These are phyloP conservation scores for Hapalemur alaotrensis DNA, from an alignment of 2,797 vertebrate genomes.

Conservation along the genomic window DNA sequence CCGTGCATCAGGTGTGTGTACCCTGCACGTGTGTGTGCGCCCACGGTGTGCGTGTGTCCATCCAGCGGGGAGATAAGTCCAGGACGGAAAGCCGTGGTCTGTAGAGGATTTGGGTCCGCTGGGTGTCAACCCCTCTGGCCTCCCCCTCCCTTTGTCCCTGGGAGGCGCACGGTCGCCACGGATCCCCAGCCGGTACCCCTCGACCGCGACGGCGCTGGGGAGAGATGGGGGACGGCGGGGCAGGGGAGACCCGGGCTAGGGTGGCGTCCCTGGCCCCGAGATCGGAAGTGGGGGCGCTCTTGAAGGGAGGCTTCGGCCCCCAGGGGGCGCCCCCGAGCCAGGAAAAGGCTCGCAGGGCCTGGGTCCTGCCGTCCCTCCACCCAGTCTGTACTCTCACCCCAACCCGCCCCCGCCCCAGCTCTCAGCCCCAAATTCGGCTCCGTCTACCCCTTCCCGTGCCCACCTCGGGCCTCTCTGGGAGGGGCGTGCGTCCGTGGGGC, in stretches of 20 bases:
- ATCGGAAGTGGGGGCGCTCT: too few species aligned
- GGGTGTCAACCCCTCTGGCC: rapidly evolving
- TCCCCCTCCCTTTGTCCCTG: not conserved
- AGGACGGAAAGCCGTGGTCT: rapidly evolving
- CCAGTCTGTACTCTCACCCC: rapidly evolving
- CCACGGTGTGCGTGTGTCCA: not conserved
- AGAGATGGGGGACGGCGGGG: not conserved
- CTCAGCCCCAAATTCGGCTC: not conserved
- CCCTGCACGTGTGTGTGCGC: not conserved
- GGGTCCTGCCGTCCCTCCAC: rapidly evolving
- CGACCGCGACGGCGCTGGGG: not conserved
- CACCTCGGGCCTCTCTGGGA: not conserved
- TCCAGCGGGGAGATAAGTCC: too few species aligned
- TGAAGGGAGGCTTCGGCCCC: not conserved
- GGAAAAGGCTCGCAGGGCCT: not conserved
- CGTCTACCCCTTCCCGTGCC: not conserved
- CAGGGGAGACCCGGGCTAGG: not conserved
- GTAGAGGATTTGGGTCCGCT: rapidly evolving
- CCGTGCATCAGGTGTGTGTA: too few species aligned
- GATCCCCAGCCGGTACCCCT: not conserved
- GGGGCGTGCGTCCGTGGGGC: not conserved
- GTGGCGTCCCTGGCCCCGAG: not conserved
- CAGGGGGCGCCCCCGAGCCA: not conserved
- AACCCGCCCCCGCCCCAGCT: too few species aligned
- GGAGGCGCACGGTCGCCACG: not conserved